Percentiles rank a stretch among this genome's conserved stretches.
Conservation (phyloP, 2,113 vertebrate species). For the Rhea pennata region DNA sequence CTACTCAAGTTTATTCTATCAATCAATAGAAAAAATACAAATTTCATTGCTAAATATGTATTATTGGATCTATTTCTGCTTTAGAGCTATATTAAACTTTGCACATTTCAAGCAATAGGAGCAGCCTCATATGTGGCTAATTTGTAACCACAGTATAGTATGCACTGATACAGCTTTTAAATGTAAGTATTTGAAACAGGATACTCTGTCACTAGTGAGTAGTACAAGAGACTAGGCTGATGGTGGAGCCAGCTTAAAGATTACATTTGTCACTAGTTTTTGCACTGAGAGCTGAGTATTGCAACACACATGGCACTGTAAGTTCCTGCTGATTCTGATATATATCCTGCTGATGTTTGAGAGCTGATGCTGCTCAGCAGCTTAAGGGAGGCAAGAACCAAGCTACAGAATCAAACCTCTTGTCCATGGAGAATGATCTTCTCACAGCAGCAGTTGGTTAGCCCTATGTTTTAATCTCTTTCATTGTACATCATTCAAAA, state of each 20-base stretch:
- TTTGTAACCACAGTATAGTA: background rate
- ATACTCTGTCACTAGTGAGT: background rate
- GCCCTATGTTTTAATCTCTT: background rate
- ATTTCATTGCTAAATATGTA: background rate
- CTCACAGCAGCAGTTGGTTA: background rate
- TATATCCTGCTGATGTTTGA: background rate
- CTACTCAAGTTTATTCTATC: background rate
- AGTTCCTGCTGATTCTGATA: background rate
- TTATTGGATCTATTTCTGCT: background rate
- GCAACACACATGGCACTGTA: background rate
- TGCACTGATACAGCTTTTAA: background rate
- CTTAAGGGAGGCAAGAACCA: background rate
- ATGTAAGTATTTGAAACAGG: background rate
- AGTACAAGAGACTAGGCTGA: background rate
- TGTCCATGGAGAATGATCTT: background rate
- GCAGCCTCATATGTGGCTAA: background rate
- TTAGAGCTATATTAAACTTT: background rate
- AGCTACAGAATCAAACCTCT: background rate
- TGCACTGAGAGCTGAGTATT: background rate
- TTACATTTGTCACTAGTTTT: background rate
- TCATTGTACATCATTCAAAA: background rate
- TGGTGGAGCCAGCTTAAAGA: background rate
- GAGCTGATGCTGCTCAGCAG: background rate
- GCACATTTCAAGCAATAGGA: background rate
- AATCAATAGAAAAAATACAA: background rate